phyloP scores from a whole-genome alignment of 2,797 vertebrate species.

The Myiotriccus ornatus region DNA sequence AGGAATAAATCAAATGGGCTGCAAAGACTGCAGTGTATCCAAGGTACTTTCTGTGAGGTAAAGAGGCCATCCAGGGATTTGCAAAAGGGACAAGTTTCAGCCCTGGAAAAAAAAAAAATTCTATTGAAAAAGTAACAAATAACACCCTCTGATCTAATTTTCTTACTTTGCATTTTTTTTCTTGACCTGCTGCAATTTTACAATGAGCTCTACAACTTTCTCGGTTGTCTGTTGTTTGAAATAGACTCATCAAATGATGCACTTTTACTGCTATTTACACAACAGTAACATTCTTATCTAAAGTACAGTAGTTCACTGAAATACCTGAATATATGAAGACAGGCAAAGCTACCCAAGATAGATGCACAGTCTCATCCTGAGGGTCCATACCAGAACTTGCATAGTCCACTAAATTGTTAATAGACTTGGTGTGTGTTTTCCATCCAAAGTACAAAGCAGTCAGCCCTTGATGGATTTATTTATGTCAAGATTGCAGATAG shows the following conservation, averaged over 20 bases:
- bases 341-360: background rate
- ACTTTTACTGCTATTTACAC: conserved; percentile 50
- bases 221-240: conserved; percentile 35
- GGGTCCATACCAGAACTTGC: background rate
- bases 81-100: background rate
- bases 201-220: background rate
- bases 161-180: background rate
- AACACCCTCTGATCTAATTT: background rate
- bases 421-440: background rate
- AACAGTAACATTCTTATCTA: conserved; percentile 30
- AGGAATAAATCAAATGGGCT: conserved; percentile 50
- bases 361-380: conserved; percentile 3
- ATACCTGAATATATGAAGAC: background rate
- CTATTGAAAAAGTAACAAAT: background rate
- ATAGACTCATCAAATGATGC: conserved; percentile 51
- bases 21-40: background rate
- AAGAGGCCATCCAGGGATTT: conserved; percentile 15
- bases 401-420: background rate
- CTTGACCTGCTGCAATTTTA: conserved; percentile 12
- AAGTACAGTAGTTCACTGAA: conserved; percentile 24
- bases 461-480: background rate
- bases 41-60: background rate
- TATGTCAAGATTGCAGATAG: background rate
- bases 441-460: background rate
- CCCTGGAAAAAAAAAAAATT: background rate